Evolutionary conservation across 2,888 invertebrate genomes (phyloP), one percentile per base, ranked within the genome.

Genomic region (Epicampocera succincta): DNA sequence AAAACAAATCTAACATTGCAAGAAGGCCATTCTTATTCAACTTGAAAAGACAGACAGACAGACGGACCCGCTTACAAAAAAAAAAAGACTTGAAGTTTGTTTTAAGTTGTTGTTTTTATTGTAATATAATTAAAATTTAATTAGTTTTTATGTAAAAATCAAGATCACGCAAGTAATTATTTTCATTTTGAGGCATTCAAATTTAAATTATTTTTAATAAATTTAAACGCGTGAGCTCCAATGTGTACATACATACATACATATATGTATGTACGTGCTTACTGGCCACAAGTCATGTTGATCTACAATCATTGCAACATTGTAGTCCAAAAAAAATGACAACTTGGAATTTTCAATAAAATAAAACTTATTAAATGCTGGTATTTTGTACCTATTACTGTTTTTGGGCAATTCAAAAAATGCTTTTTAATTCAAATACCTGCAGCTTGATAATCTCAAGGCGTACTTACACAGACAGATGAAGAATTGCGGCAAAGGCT

Each of bases 71-170:
- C 61, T 6, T 13, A 29, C 29, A n/a, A n/a, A n/a, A 25, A 25
- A 33, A 33, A 33, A 46, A 63, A 63, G 61, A 46, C 61, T 46
- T 46, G 19, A 44, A 63, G 46, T 63, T 44, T 46, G 25, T 46
- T 46, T 60, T 11, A 63, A 63, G 25, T 29, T 63, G 61, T 46
- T 44, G 44, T 44, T 29, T 44, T 46, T 3, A 5, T 33, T 33
- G 3, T 33, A 33, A 1, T 33, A 33, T 33, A 33, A 33, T 33
- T 33, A 1, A 33, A 33, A 33, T 63, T n/a, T 46, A 48, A 66
- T 52, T 21, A 52, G n/a, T 21, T 66, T 65, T 66, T 21, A 52
- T 66, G 40, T 66, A 33, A 40, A 66, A 66, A 40, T 52, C 66
- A 66, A 66, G 46, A 58, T 69, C 69, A 71, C 15, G 15, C 33